Base-by-base conservation (phyloP, 2,113 vertebrate species). In the Microcebus ravelobensis region DNA sequence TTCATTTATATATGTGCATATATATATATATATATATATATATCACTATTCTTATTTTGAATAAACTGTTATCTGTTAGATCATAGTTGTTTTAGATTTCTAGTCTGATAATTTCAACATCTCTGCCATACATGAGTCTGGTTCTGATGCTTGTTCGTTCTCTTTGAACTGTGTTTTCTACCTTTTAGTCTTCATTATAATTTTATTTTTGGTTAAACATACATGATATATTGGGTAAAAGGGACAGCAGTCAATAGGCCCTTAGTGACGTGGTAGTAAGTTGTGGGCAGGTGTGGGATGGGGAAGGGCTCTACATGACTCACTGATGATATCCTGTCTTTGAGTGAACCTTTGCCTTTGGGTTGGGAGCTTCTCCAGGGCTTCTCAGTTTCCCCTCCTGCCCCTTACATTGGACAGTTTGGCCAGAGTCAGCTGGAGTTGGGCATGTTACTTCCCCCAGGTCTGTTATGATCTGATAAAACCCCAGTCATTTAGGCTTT, bases 241-340 rank as follows among this genome's bases (percentile, higher is more conserved):
- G 2, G 42, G 91, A n/a, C 6, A 63, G 23, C 61, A 29, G 15
- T 73, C 42, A 23, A 8, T 21, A 61, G 36, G 4, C 36, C 15
- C 23, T 71, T 45, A n/a, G 20, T 27, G 18, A 71, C 23, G 21
- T 70, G n/a, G 48, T 27, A n/a, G 14, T n/a, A 21, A 61, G 17
- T 1, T 13, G 23, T 27, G n/a, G 6, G n/a, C 21, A 50, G 17
- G 1, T 13, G 23, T 27, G n/a, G 6, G 20, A 2, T 17, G 8
- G n/a, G 9, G 31, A 79, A 63, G 12, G 20, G 21, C 71, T 85
- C 21, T 25, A 5, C 4, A 31, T 6, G 39, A 31, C 14, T 29
- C 34, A n/a, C 17, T 23, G 55, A 81, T 52, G 31, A 18, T 18
- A n/a, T 17, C 18, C 21, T 25, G 34, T 61, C 7, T 71, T 45